Base-by-base conservation (phyloP, 2,888 invertebrate genomes). In the Fragum fragum region DNA sequence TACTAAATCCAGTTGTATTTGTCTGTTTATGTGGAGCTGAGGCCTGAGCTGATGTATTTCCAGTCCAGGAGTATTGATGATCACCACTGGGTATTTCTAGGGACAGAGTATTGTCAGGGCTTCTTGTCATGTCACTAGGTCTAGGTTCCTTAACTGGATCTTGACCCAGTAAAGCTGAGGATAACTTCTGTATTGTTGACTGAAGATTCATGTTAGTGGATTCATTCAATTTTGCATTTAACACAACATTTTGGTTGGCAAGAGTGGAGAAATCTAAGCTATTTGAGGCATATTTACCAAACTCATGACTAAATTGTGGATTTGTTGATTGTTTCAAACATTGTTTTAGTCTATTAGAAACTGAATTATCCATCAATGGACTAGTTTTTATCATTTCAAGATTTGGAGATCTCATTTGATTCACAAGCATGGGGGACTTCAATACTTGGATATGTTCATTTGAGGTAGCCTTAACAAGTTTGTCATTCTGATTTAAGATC, bases 161-260 rank as follows among this genome's bases (percentile, higher is more conserved):
- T 9, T 73, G 77, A n/a, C 59, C 61, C 14, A 74, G 73, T 39
- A 85, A 72, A 23, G 79, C 52, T 23, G 85, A 76, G 53, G 85
- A 82, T 47, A 85, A 53, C 57, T 80, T 85, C 26, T 80, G 70
- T 71, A 85, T 85, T 11, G 85, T 85, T 21, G 76, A 79, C 36
- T 78, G 73, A 47, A 85, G 47, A 32, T 78, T 81, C 79, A 78
- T 79, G 23, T 76, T 78, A 36, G 70, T 23, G 39, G 55, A 36
- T 29, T 73, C 76, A 9, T 68, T 3, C 26, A 14, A 14, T 53
- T 72, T 74, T 18, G 21, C 16, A 47, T 72, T 84, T 21, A 16
- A 11, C 11, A 36, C 42, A 18, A 55, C 73, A 71, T 73, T 74
- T 57, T 80, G 79, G 16, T 69, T 72, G 2, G 85, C 85, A 14